Evolutionary conservation across 2,113 vertebrate genomes (phyloP).

Genomic region (Ovis aries): ARS-UI_Ramb_v3.0 NC_056080.1:2599001-2599500

Average conservation of each 20-base stretch:
- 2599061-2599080: too few species aligned
- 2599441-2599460: accelerated
- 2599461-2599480: too few species aligned
- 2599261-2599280: not conserved
- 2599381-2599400: not conserved
- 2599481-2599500: accelerated
- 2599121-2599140: too few species aligned
- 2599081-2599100: too few species aligned
- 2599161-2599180: not conserved
- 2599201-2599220: not conserved
- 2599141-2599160: too few species aligned
- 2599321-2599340: not conserved
- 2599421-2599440: not conserved
- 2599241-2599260: not conserved
- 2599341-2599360: accelerated
- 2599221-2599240: not conserved
- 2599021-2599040: too few species aligned
- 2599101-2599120: too few species aligned
- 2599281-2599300: not conserved
- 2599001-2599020: too few species aligned
- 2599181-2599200: not conserved
- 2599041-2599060: too few species aligned
- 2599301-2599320: not conserved
- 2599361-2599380: not conserved
- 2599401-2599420: not conserved